Evolutionary conservation across 92 coral and sea anemone species (phyloP).

Genomic region (Actinernus sp.): DNA sequence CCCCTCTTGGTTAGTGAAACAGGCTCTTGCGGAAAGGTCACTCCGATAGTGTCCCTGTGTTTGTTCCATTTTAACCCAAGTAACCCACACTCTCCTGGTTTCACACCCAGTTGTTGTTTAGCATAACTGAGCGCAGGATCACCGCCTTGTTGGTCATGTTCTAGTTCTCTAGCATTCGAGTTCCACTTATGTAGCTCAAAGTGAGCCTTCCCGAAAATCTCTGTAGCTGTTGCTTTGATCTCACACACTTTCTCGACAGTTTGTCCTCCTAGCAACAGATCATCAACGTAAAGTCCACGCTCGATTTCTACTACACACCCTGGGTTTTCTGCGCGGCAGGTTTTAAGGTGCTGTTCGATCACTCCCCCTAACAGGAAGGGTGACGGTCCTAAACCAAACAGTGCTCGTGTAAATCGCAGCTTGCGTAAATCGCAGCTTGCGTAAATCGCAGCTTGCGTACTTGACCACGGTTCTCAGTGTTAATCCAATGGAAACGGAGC

Average conservation of each 20-base stretch:
- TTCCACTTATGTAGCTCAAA: slow-evolving; percentile 35
- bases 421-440: slow-evolving; percentile 28
- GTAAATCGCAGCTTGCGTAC: slow-evolving; percentile 12
- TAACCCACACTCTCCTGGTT: slow-evolving; percentile 5
- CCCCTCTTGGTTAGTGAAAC: too few relatives aligned
- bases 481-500: slow-evolving; percentile 26
- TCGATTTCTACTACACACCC: slow-evolving; percentile 39
- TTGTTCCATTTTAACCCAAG: slow-evolving; percentile 21
- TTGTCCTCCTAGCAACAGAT: slow-evolving; percentile 9
- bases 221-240: slow-evolving; percentile 12
- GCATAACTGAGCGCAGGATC: slow-evolving; percentile 33
- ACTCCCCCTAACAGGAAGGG: too few relatives aligned
- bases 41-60: slow-evolving; percentile 13
- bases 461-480: slow-evolving; percentile 1
- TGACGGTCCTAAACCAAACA: too few relatives aligned
- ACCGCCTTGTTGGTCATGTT: neutral
- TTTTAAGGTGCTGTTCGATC: too few relatives aligned
- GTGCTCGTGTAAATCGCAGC: too few relatives aligned
- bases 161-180: slow-evolving; percentile 13
- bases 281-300: slow-evolving; percentile 30
- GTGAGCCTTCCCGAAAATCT: slow-evolving; percentile 17
- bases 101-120: slow-evolving; percentile 39
- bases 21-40: slow-evolving; percentile 19
- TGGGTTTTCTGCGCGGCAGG: too few relatives aligned
- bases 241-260: neutral